These are phyloP conservation scores for Martes martes DNA, from an alignment of 2,113 vertebrate genomes.

Conservation along the genomic window DNA sequence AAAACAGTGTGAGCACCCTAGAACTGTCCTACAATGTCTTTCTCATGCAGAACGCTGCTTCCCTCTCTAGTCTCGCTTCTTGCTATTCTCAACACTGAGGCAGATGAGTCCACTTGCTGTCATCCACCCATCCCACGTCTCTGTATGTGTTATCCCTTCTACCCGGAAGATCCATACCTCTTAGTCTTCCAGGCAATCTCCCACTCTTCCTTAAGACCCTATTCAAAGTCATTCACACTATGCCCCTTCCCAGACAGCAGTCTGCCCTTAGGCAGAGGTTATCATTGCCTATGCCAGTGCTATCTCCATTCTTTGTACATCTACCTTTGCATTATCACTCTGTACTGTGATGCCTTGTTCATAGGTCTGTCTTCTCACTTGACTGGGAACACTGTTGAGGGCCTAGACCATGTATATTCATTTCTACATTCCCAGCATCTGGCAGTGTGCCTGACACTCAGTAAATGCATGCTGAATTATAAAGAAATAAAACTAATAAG, in stretches of 20 bases:
- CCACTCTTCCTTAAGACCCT: background rate
- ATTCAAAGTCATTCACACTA: conserved; percentile 1
- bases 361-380: background rate
- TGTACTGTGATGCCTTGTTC: background rate
- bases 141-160: background rate
- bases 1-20: background rate
- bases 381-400: background rate
- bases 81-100: background rate
- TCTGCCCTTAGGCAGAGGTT: background rate
- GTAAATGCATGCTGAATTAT: conserved; percentile 30
- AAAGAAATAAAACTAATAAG: conserved; percentile 53
- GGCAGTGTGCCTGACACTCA: conserved; percentile 16
- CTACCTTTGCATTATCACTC: background rate
- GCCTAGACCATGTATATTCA: conserved; percentile 9
- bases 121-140: background rate
- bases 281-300: background rate
- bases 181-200: background rate
- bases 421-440: conserved; percentile 46
- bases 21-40: background rate
- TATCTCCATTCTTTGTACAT: background rate
- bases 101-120: background rate
- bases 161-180: background rate
- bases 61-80: background rate
- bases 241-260: background rate
- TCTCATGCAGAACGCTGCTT: background rate